These are phyloP conservation scores for Oreocharis arfaki DNA, from an alignment of 2,113 vertebrate genomes.

Conservation along the genomic window DNA sequence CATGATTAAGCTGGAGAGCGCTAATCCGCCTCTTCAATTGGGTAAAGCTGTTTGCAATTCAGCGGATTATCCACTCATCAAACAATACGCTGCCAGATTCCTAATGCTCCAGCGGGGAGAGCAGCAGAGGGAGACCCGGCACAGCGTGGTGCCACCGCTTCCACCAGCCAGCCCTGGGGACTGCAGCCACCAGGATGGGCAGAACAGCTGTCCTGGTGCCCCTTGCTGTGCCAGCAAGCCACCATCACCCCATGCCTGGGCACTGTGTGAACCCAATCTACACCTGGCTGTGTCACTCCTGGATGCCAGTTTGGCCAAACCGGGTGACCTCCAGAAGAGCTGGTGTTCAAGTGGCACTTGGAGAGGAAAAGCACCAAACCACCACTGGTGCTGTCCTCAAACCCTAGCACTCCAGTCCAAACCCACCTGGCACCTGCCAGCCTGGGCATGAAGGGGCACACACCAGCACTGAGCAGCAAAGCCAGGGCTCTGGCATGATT, in stretches of 20 bases:
- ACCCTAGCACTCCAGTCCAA: rapidly evolving
- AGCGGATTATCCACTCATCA: slow-evolving; percentile 64
- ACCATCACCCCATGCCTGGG: rapidly evolving
- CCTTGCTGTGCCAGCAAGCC: not conserved
- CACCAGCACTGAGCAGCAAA: rapidly evolving
- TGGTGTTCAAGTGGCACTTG: not conserved
- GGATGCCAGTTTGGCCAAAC: not conserved
- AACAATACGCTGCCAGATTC: slow-evolving; percentile 47
- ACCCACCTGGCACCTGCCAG: not conserved
- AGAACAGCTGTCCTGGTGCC: not conserved
- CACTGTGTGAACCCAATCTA: rapidly evolving
- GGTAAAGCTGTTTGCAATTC: slow-evolving; percentile 68
- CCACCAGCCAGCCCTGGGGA: not conserved
- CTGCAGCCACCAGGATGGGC: not conserved
- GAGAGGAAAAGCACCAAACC: rapidly evolving
- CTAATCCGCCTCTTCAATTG: slow-evolving; percentile 64
- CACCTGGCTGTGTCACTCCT: rapidly evolving
- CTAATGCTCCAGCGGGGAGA: slow-evolving; percentile 14
- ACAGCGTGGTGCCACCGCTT: not conserved
- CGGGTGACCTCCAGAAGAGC: not conserved
- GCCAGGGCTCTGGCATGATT: not conserved
- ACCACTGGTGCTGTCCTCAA: not conserved
- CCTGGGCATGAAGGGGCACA: not conserved
- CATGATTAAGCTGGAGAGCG: slow-evolving; percentile 52
- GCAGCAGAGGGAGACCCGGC: not conserved